Evolutionary conservation across 2,888 invertebrate species (phyloP), one percentile per base, ranked within the genome.

Genomic region (Netelia melanura): DNA sequence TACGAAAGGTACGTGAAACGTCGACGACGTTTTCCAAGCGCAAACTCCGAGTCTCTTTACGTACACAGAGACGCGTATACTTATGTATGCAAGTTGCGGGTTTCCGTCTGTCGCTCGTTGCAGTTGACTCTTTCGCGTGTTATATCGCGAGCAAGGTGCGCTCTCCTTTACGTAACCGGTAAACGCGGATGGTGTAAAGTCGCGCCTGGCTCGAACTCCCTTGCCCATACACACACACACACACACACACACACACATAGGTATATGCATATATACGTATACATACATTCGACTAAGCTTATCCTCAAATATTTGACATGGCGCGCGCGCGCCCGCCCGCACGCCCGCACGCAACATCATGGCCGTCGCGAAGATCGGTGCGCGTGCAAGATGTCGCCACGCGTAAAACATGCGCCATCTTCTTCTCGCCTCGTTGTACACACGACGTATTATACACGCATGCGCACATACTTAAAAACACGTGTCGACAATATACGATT

Each of bases 221-320:
- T 79, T 52, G 11, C 3, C 44, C 17, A 54, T 70, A 71, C 21
- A 71, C 56, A 52, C 30, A 14, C 11, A 48, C 52, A 52, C 30
- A 56, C 23, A 11, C 48, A 61, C 23, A 38, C 61, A 17, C 17
- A 17, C 17, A 17, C 17, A 17, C 17, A 17, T 0, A 17, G 17
- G 17, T 17, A 38, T 62, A 52, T 30, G 23, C 62, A 70, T 30
- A 14, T 64, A 44, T n/a, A 70, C 38, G 23, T 48, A 21, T 38
- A 38, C 54, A 71, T 38, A 21, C 56, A 71, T 72, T 61, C 23
- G 81, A 84, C 87, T 86, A 81, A 89, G 88, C 88, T 88, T 87
- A 89, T 89, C 89, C 86, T 89, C 89, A 90, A 90, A 90, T 90
- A 90, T 90, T 90, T 89, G 85, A 88, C 87, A 71, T 77, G 0